Conservation (phyloP, 2,797 vertebrate genomes). For the Nyctalus aviator region DNA sequence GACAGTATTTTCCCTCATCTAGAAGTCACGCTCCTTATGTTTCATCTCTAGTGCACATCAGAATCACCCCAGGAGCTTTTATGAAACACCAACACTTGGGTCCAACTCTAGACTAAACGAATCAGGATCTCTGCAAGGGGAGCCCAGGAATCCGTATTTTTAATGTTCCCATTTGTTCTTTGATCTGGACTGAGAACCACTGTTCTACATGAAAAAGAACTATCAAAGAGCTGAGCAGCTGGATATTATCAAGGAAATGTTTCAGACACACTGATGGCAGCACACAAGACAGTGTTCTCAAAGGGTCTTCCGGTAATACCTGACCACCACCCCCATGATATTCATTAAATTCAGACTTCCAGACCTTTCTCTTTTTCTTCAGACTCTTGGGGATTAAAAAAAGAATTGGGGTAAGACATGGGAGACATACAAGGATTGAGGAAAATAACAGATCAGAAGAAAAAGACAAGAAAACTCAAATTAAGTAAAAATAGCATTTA, state of each 20-base stretch:
- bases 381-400: not conserved
- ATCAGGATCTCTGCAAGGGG: not conserved
- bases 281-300: not conserved
- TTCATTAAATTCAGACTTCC: not conserved
- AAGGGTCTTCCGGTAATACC: not conserved
- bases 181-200: conserved; percentile 21
- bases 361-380: not conserved
- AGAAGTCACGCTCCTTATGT: not conserved
- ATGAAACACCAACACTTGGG: not conserved
- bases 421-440: not conserved
- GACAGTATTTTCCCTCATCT: not conserved
- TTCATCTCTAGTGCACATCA: not conserved
- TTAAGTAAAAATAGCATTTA: not conserved
- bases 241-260: not conserved
- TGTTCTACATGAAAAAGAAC: not conserved
- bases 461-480: conserved; percentile 23
- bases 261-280: not conserved
- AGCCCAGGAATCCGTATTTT: not conserved
- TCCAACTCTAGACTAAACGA: not conserved
- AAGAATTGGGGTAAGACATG: not conserved
- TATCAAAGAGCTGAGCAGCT: not conserved
- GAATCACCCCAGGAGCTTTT: not conserved
- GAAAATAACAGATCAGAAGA: not conserved
- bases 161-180: conserved; percentile 23
- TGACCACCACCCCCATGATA: not conserved